Percentiles rank a stretch among this genome's conserved stretches.
phyloP scores from a whole-genome alignment of 2,797 vertebrate genomes.

The Dipus sagitta region DNA sequence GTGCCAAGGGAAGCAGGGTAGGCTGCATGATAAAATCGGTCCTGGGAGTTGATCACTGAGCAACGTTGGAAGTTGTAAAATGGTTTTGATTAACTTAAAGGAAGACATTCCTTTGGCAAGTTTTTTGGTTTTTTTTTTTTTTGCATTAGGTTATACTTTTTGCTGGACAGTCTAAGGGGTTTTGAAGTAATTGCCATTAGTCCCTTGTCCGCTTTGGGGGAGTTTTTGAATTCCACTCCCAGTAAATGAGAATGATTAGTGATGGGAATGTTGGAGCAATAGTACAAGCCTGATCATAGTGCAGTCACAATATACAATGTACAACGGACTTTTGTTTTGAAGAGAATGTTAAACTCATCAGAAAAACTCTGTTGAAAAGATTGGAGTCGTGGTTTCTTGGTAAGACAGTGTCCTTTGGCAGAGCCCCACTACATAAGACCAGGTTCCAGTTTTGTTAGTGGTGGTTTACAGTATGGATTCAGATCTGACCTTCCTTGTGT shows the following conservation, averaged over 20 bases:
- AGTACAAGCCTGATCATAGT: background rate
- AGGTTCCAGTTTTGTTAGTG: background rate
- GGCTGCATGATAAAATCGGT: background rate
- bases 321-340: conserved; percentile 23
- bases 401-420: background rate
- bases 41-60: background rate
- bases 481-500: background rate
- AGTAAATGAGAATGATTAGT: background rate
- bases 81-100: background rate
- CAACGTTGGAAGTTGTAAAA: background rate
- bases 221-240: background rate
- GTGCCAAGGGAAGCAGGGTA: background rate
- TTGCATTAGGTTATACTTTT: background rate
- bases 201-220: background rate
- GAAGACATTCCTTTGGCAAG: background rate
- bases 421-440: background rate
- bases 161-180: background rate
- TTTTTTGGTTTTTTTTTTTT: background rate
- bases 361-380: background rate
- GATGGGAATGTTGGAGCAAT: background rate
- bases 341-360: background rate
- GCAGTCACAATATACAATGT: background rate
- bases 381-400: conserved; percentile 35
- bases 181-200: background rate
- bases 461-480: background rate